These are phyloP conservation scores for Orchestes rusci DNA, from an alignment of 2,888 invertebrate species.

Conservation along the genomic window DNA sequence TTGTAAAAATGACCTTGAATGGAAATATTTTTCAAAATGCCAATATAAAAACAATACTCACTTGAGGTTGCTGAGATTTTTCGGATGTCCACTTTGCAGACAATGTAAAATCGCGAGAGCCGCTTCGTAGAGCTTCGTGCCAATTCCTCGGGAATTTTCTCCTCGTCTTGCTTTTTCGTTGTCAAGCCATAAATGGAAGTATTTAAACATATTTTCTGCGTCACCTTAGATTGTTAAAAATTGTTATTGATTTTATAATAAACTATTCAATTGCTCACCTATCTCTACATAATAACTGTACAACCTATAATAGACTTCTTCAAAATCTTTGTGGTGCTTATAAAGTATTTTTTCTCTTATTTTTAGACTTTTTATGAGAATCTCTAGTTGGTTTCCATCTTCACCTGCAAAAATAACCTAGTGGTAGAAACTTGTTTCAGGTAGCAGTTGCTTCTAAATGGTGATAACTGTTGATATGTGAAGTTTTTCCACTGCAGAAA, in stretches of 20 bases:
- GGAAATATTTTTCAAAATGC: too few species aligned
- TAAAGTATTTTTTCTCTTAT: conserved; percentile 46
- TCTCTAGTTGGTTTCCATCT: conserved; percentile 34
- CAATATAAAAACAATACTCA: conserved; percentile 26
- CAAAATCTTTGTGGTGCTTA: conserved; percentile 47
- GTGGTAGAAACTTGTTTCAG: too few species aligned
- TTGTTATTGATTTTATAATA: neutral
- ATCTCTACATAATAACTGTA: conserved; percentile 48
- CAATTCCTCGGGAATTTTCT: conserved; percentile 34
- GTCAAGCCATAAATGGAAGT: conserved; percentile 36
- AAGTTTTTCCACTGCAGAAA: too few species aligned
- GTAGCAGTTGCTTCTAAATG: too few species aligned
- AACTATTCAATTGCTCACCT: conserved; percentile 38
- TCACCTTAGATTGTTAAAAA: conserved; percentile 28
- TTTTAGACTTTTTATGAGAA: conserved; percentile 43
- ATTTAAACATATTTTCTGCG: conserved; percentile 36
- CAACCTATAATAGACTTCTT: conserved; percentile 40
- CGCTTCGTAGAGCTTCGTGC: conserved; percentile 35
- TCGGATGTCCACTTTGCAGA: conserved; percentile 33
- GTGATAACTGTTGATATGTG: too few species aligned
- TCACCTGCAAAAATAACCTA: too few species aligned
- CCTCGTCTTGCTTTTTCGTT: conserved; percentile 35
- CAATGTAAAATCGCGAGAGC: conserved; percentile 36
- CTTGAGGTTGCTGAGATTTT: conserved; percentile 35
- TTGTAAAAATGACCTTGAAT: conserved; percentile 32